Conservation (phyloP, 2,113 vertebrate genomes). For the Chloroceryle aenea region DNA sequence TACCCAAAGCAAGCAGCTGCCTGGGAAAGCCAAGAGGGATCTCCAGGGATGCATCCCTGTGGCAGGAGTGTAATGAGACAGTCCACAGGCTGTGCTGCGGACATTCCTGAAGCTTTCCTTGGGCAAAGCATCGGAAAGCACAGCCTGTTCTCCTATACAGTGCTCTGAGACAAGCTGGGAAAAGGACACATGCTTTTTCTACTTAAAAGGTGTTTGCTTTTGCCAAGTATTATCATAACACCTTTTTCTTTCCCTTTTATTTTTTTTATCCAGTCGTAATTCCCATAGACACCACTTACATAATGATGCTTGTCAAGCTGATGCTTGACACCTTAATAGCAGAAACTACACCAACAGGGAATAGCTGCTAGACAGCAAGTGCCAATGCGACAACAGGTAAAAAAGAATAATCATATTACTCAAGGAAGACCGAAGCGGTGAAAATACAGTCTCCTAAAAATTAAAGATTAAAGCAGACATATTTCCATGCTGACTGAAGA, state of each 20-base stretch:
- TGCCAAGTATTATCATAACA: not conserved
- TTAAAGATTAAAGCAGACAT: not conserved
- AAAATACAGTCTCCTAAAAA: not conserved
- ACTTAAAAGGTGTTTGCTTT: not conserved
- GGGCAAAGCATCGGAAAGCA: not conserved
- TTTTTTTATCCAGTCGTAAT: not conserved
- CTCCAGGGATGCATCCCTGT: rapidly evolving
- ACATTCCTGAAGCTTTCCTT: not conserved
- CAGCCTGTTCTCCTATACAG: not conserved
- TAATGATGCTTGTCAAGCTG: too few relatives aligned
- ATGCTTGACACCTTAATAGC: not conserved
- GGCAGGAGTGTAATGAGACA: not conserved
- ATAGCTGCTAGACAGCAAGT: not conserved
- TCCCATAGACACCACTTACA: not conserved
- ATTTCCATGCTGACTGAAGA: not conserved
- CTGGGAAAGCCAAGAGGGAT: not conserved
- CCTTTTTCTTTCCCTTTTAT: not conserved
- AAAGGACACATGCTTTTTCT: not conserved
- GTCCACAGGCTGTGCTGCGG: not conserved
- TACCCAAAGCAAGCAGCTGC: not conserved
- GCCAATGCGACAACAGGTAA: not conserved
- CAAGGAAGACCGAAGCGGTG: not conserved
- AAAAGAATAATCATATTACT: not conserved
- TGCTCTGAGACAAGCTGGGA: not conserved
- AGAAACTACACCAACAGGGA: not conserved